These are phyloP conservation scores for Idaea biselata DNA, from an alignment of 2,888 invertebrate species.

Conservation along the genomic window DNA sequence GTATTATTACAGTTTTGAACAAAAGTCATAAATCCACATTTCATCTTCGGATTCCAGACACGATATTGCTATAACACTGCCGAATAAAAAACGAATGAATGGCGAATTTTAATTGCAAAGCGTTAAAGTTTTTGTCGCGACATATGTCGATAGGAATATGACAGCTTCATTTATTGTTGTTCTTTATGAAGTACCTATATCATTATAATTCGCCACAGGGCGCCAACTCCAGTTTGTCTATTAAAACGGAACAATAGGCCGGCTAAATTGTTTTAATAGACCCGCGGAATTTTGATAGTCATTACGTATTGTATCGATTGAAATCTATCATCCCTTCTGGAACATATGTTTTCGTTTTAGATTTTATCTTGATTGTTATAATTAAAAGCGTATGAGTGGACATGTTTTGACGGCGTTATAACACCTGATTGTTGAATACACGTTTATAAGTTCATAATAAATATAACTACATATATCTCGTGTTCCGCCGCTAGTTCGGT, in stretches of 20 bases:
- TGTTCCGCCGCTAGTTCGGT: too few species aligned
- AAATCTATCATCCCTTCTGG: conserved; percentile 54
- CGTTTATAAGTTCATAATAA: too few species aligned
- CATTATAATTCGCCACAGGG: conserved; percentile 75
- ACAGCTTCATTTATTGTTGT: conserved; percentile 73
- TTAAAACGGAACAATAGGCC: conserved; percentile 62
- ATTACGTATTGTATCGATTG: conserved; percentile 62
- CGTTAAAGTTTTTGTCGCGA: conserved; percentile 44
- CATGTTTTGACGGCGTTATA: conserved; percentile 11
- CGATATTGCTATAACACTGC: conserved; percentile 1
- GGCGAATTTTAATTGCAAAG: conserved; percentile 34
- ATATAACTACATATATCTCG: too few species aligned
- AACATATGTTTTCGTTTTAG: conserved; percentile 65
- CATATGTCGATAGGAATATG: conserved; percentile 66
- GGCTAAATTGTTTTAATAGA: conserved; percentile 79
- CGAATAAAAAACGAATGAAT: conserved; percentile 33
- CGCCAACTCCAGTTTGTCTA: conserved; percentile 58
- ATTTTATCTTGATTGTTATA: conserved; percentile 65
- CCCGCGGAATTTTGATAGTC: conserved; percentile 61
- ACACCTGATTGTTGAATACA: not conserved
- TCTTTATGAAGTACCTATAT: conserved; percentile 59
- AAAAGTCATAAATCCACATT: conserved; percentile 1
- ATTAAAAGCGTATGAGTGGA: conserved; percentile 48
- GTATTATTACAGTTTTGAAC: not conserved
- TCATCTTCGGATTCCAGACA: not conserved